phyloP scores from a whole-genome alignment of 2,113 vertebrate species.

The Nerophis ophidion region DNA sequence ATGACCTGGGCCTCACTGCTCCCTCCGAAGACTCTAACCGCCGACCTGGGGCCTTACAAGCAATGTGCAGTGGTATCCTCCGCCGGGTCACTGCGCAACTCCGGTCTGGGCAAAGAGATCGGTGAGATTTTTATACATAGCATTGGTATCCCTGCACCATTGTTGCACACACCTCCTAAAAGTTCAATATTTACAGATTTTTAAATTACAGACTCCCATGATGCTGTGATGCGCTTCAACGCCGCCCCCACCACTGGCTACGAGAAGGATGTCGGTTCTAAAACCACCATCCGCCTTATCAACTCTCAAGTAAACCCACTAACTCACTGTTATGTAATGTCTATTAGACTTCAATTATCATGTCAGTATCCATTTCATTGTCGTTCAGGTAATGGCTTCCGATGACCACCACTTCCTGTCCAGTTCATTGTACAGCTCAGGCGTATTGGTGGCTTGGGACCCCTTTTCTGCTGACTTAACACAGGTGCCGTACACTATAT shows the following conservation, averaged over 20 bases:
- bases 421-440: slow-evolving; percentile 72
- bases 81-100: slow-evolving; percentile 53
- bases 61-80: slow-evolving; percentile 66
- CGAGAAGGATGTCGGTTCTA: slow-evolving; percentile 73
- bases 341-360: not conserved
- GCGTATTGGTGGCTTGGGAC: slow-evolving; percentile 75
- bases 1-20: slow-evolving; percentile 66
- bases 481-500: slow-evolving; percentile 54
- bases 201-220: slow-evolving; percentile 64
- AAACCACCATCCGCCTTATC: slow-evolving; percentile 74
- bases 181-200: too few species aligned
- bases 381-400: slow-evolving; percentile 72
- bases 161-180: not conserved
- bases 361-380: not conserved
- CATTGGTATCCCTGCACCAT: not conserved
- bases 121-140: slow-evolving; percentile 28
- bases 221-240: slow-evolving; percentile 75
- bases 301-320: slow-evolving; percentile 68
- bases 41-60: slow-evolving; percentile 63
- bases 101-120: slow-evolving; percentile 67
- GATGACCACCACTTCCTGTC: slow-evolving; percentile 73
- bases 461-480: slow-evolving; percentile 70
- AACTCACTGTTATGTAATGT: too few species aligned
- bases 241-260: slow-evolving; percentile 67
- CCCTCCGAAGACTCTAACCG: slow-evolving; percentile 47